Evolutionary conservation across 2,888 invertebrate species (phyloP), one percentile per base, ranked within the genome.

Genomic region (Morpho deidamia): DNA sequence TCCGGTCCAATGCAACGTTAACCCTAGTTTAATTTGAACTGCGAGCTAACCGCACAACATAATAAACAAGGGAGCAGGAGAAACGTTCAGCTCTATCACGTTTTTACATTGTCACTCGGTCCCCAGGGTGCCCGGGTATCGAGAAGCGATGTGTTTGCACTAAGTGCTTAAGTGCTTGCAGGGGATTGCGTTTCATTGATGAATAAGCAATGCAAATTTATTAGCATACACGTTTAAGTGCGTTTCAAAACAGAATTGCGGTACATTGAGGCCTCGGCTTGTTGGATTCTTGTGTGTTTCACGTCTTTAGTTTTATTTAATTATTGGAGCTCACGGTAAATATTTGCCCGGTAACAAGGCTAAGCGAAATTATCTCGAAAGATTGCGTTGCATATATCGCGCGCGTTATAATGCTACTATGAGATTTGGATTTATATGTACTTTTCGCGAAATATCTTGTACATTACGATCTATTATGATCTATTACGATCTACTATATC

Each of bases 151-250:
- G 85, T 85, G 86, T 86, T 85, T 81, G 78, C 75, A 76, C 80
- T 84, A 86, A 87, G 87, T 86, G 85, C 82, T 87, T 86, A 86
- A 87, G 87, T 86, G 86, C 84, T 85, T 76, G 68, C 77, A 74
- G 81, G 83, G 86, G 83, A 82, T 79, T 78, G 72, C 73, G 72
- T 83, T 82, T 78, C 75, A 72, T 76, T 79, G 76, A 82, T 83
- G 81, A 85, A 82, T 81, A 79, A 81, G 72, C 76, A 80, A 78
- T 79, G 78, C 73, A 74, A 74, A 77, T 75, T 76, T 68, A 67
- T 67, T 62, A 56, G 58, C 62, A 61, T 61, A 55, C 59, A 56
- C 58, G 54, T 75, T 73, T 68, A 64, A 64, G 65, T 65, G 65
- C 57, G 61, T 55, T 55, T 63, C 56, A 64, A 55, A 60, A 55